Evolutionary conservation across 2,113 vertebrate species (phyloP), one percentile per base, ranked within the genome.

Genomic region (Rhinichthys klamathensis): DNA sequence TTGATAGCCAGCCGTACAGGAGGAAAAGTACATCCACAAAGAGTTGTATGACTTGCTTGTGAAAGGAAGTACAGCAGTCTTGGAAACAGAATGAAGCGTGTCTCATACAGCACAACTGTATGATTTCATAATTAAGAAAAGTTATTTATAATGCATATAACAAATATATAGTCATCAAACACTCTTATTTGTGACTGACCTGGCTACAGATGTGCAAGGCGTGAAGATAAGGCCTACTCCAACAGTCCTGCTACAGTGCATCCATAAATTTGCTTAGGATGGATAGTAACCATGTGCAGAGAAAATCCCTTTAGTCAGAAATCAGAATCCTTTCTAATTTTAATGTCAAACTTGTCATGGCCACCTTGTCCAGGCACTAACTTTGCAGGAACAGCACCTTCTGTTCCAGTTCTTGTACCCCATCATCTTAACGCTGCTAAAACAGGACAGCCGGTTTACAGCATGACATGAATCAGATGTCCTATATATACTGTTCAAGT

Each of bases 61-160:
- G 54, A 38, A n/a, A 41, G 54, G 54, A 78, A 13, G 6, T 25
- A 60, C 32, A 16, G 30, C 54, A 60, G 30, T 77, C 49, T 38
- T 30, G 56, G 54, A 44, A 79, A 60, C 7, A 12, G 13, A 80
- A 15, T 63, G n/a, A 46, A 46, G 25, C 9, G 4, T 5, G n/a
- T 51, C 10, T 76, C 77, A 79, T 25, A 16, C 30, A 78, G 30
- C 74, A 56, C 16, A 54, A 69, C 61, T 46, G 2, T 15, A 76
- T 72, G n/a, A 70, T 49, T 93, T 90, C 90, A 84, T 79, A 82
- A 89, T 89, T 91, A 88, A 90, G 38, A 90, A 73, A 61, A 60
- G 88, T 18, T 21, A 54, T 21, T 54, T 21, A 10, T 41, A 41
- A 41, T 41, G 2, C 41, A 41, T 41, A 9, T 41, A 41, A 41